These are phyloP conservation scores for Varecia variegata DNA, from an alignment of 2,797 vertebrate genomes.

Conservation along the genomic window DNA sequence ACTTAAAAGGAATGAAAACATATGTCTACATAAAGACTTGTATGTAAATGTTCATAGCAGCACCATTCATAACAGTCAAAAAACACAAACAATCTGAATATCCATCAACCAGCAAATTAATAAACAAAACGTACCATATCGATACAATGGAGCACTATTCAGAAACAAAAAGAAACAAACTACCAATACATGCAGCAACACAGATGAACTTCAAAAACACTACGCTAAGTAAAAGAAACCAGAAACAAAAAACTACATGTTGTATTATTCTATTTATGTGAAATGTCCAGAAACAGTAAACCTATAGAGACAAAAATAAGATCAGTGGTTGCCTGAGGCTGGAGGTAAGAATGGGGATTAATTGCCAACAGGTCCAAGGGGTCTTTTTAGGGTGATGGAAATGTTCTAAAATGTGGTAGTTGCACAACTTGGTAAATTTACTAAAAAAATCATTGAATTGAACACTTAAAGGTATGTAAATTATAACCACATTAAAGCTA, in stretches of 20 bases:
- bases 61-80: background rate
- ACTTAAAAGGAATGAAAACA: conserved; percentile 32
- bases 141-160: background rate
- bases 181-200: background rate
- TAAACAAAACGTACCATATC: background rate
- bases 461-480: background rate
- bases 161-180: conserved; percentile 32
- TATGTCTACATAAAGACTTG: background rate
- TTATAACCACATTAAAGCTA: background rate
- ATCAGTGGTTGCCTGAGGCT: background rate
- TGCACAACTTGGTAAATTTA: background rate
- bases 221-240: conserved; percentile 3
- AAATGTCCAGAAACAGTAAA: background rate
- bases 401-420: background rate
- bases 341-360: background rate
- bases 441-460: background rate
- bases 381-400: background rate
- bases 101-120: background rate
- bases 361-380: background rate
- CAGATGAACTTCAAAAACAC: conserved; percentile 10
- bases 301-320: background rate
- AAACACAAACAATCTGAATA: background rate
- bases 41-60: background rate
- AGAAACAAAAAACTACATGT: conserved; percentile 11
- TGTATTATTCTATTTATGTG: background rate